phyloP scores from a whole-genome alignment of 2,888 invertebrate genomes.

The Rhyacophila evoluta region DNA sequence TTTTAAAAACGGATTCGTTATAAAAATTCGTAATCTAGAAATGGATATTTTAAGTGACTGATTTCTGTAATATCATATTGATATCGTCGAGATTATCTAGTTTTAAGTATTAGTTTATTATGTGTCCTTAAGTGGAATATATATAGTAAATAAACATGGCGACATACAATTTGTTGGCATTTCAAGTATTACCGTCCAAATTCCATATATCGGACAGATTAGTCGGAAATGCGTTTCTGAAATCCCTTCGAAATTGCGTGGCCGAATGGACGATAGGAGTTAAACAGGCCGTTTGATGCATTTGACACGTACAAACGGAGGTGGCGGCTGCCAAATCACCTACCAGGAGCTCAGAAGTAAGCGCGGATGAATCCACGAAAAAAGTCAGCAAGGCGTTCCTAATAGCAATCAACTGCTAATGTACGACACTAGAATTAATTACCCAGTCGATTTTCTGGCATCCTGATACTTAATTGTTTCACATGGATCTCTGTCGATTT shows the following conservation, averaged over 20 bases:
- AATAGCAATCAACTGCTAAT: slow-evolving; percentile 52
- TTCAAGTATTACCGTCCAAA: not conserved
- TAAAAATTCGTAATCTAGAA: too few relatives aligned
- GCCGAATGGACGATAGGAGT: slow-evolving; percentile 58
- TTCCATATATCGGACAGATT: slow-evolving; percentile 27
- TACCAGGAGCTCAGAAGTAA: slow-evolving; percentile 36
- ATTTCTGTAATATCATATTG: too few relatives aligned
- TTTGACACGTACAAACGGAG: slow-evolving; percentile 62
- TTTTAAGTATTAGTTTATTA: too few relatives aligned
- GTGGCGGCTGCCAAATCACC: slow-evolving; percentile 34
- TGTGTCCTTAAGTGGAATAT: too few relatives aligned
- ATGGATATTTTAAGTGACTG: too few relatives aligned
- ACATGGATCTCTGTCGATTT: too few relatives aligned
- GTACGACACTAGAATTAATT: slow-evolving; percentile 53
- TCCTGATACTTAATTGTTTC: not conserved
- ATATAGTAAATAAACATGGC: too few relatives aligned
- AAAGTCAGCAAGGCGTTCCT: slow-evolving; percentile 47
- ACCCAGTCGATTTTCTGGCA: slow-evolving; percentile 28
- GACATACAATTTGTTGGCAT: not conserved
- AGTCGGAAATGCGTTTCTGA: slow-evolving; percentile 48
- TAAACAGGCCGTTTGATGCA: slow-evolving; percentile 69
- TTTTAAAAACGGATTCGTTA: too few relatives aligned
- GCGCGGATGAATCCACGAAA: slow-evolving; percentile 39
- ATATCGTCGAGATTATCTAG: too few relatives aligned
- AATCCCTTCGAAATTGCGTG: slow-evolving; percentile 53